A percentile compares a stretch with the other conserved stretches of the same genome.
Conservation (phyloP, 92 coral and sea anemone genomes). For the Diadumene lineata region DNA sequence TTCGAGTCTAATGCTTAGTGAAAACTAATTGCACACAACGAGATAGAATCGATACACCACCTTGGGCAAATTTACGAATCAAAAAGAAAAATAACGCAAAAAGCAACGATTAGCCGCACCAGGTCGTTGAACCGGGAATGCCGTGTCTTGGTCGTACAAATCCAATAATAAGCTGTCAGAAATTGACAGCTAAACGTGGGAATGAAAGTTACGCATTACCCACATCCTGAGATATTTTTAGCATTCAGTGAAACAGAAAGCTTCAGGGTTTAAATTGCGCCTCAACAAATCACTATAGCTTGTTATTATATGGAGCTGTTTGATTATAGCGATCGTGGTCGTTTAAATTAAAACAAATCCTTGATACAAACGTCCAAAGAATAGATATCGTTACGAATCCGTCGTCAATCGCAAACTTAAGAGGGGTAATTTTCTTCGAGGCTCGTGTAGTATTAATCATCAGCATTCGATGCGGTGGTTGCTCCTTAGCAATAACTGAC, state of each 20-base stretch:
- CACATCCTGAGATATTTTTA: constrained; percentile 41
- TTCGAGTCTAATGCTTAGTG: constrained; percentile 75
- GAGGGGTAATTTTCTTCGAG: not conserved
- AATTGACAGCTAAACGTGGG: constrained; percentile 41
- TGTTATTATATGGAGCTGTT: constrained; percentile 7
- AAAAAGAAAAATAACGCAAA: constrained; percentile 13
- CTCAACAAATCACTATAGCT: not conserved
- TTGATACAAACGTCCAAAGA: constrained; percentile 20
- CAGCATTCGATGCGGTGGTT: constrained; percentile 18
- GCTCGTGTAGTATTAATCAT: constrained; percentile 31
- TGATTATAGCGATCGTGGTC: constrained; percentile 21
- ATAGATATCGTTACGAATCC: constrained; percentile 6
- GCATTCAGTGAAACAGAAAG: constrained; percentile 29
- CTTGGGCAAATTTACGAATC: constrained; percentile 20
- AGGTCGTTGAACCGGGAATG: too few relatives aligned
- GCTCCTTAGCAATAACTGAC: constrained; percentile 1
- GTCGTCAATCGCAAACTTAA: constrained; percentile 26
- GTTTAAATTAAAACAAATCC: constrained; percentile 30
- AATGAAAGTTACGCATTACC: constrained; percentile 31
- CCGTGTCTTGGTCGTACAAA: constrained; percentile 39
- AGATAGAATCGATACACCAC: constrained; percentile 69
- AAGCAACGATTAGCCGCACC: constrained; percentile 6
- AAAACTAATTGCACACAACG: constrained; percentile 77
- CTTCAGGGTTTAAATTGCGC: not conserved
- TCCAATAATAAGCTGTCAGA: constrained; percentile 38